Evolutionary conservation across 2,797 vertebrate species (phyloP), one percentile per base, ranked within the genome.

Genomic region (Zalophus californianus): DNA sequence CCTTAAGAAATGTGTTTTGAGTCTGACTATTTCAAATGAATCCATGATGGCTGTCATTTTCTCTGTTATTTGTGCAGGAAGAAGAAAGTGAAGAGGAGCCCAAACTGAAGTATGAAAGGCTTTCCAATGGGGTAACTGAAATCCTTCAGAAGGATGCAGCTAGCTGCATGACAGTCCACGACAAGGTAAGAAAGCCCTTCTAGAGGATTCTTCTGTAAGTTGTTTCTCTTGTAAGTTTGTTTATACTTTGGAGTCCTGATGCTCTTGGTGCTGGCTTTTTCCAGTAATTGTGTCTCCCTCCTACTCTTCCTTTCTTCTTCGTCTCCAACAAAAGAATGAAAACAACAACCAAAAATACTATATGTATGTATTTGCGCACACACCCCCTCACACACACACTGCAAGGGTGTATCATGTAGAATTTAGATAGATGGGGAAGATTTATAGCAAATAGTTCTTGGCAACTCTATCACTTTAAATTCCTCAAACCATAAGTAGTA

Each of bases 1-100:
- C 44, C 4, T 21, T 86, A 73, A 83, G 29, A 44, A 54, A 2
- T 88, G 7, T 56, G 29, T 62, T 87, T 93, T 78, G 54, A 77
- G 38, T 88, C 90, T 97, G 77, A 88, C 93, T 90, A 35, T 96
- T 79, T 93, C 68, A 97, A 50, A 92, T 82, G 73, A 62, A 78
- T 68, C 4, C 3, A 8, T 23, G 41, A 25, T 0, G 5, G 23
- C 60, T 77, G 35, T 91, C 52, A 72, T 78, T 95, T 64, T 93
- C 62, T 97, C 75, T 75, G 48, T 88, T 56, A 54, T 86, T 90
- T 96, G n/a, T 97, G 44, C 94, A 99, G 99, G 99, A 99, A 98
- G 99, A 99, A 98, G 99, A 99, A 96, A 99, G 99, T 7, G 99
- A 99, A 98, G 99, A 99, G 98, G 99, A 99, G 94, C 99, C 99